Evolutionary conservation across 2,113 vertebrate genomes (phyloP), one percentile per base, ranked within the genome.

Genomic region (Lota lota): DNA sequence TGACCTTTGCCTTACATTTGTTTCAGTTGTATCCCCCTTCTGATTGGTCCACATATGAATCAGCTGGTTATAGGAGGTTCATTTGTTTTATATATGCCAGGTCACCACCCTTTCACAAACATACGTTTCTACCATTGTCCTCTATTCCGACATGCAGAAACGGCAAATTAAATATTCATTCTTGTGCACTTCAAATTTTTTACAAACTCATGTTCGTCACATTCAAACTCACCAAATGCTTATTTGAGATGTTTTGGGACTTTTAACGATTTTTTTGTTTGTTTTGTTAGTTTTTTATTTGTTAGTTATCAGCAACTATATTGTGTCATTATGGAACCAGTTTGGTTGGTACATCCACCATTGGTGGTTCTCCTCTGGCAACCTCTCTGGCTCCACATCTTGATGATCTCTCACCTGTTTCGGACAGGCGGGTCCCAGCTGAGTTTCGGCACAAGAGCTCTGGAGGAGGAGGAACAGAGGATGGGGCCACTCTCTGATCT

Each of bases 21-120:
- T 22, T 33, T 17, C 5, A 2, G 2, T 18, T 57, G n/a, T 16
- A 2, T 51, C 50, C 61, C 58, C 1, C 63, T 12, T 40, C 17
- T 73, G 72, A 80, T 80, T 77, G 80, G 80, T 50, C 64, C 18
- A 10, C 6, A 11, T 2, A 67, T 72, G 67, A 80, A 69, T 78
- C 69, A 73, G 21, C 7, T 61, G 57, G 75, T 57, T 17, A 14
- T 61, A 51, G 15, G 71, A 66, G 14, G 21, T 22, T 40, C 22
- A 1, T 12, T n/a, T 60, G 58, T 74, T 47, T 75, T 65, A 73
- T 53, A 66, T 54, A 51, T 18, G 19, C 22, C 33, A 17, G 24
- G 53, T 47, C 40, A 12, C 40, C 40, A 47, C 40, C 40, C 40
- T 47, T 47, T 47, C 12, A 33, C 40, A 47, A 47, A 47, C 40